A percentile compares a stretch with the other conserved stretches of the same genome.
Evolutionary conservation across 2,797 vertebrate species (phyloP).

Genomic region (Cuculus canorus): DNA sequence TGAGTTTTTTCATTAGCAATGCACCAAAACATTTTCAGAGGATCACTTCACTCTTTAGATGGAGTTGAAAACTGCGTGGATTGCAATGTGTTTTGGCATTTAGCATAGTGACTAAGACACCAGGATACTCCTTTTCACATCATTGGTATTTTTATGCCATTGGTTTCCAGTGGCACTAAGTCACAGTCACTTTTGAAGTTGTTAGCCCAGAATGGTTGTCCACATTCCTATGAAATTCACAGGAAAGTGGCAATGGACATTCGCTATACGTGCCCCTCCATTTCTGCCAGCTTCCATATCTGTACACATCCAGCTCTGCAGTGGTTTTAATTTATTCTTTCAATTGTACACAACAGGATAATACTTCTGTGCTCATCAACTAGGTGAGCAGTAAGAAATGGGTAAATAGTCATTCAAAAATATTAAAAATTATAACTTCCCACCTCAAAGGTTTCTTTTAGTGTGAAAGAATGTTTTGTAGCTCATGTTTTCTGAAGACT

Average conservation of each 20-base stretch:
- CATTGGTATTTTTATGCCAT: background rate
- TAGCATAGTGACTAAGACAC: background rate
- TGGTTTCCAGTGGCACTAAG: background rate
- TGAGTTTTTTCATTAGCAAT: background rate
- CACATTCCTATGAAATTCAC: background rate
- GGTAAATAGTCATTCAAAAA: background rate
- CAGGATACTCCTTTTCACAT: background rate
- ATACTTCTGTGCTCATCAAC: background rate
- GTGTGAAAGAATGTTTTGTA: background rate
- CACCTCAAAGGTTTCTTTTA: background rate
- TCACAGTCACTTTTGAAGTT: background rate
- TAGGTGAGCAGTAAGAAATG: background rate
- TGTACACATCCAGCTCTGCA: background rate
- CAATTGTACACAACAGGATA: background rate
- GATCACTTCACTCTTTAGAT: background rate
- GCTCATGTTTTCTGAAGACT: background rate
- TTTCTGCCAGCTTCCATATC: background rate
- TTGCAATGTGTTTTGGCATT: background rate
- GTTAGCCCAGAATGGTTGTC: background rate
- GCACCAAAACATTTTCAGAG: background rate
- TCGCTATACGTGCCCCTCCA: background rate
- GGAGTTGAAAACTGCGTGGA: background rate
- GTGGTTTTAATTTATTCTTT: background rate
- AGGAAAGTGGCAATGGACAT: background rate
- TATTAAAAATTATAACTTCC: background rate